A percentile compares a stretch with the other conserved stretches of the same genome.
Evolutionary conservation across 2,113 vertebrate genomes (phyloP).

Genomic region (Bos indicus): DNA sequence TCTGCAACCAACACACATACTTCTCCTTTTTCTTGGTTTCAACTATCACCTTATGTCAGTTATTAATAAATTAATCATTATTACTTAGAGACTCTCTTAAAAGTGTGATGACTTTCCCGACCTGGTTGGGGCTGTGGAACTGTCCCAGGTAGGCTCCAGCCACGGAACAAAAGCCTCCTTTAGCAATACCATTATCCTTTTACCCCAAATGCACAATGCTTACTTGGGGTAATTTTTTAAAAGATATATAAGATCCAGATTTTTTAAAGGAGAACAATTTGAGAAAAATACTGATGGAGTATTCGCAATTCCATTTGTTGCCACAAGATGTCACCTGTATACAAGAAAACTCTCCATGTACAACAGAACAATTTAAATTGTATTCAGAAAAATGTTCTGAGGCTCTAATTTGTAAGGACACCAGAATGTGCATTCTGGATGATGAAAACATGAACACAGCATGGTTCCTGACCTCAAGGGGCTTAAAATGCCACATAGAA

Average conservation of each 20-base stretch:
- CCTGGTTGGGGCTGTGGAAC: background rate
- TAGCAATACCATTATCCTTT: background rate
- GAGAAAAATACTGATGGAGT: background rate
- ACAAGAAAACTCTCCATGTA: background rate
- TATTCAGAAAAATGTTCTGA: background rate
- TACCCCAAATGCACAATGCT: background rate
- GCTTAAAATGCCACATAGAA: background rate
- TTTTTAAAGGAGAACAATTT: background rate
- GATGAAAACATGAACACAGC: background rate
- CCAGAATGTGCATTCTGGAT: background rate
- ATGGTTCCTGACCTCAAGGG: background rate
- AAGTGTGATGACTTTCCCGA: background rate
- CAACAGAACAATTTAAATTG: background rate
- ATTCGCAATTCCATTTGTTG: background rate
- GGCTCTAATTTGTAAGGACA: background rate
- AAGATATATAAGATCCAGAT: background rate
- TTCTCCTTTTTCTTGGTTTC: background rate
- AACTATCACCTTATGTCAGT: background rate
- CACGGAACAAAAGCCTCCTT: background rate
- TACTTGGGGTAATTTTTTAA: background rate
- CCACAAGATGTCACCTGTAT: conserved; percentile 12
- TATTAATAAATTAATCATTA: background rate
- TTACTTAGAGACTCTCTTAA: background rate
- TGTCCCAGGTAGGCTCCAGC: background rate
- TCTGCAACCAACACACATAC: background rate